Percentiles rank a stretch among this genome's conserved stretches.
phyloP scores from a whole-genome alignment of 2,797 vertebrate species.

The Emydoidea blandingii region DNA sequence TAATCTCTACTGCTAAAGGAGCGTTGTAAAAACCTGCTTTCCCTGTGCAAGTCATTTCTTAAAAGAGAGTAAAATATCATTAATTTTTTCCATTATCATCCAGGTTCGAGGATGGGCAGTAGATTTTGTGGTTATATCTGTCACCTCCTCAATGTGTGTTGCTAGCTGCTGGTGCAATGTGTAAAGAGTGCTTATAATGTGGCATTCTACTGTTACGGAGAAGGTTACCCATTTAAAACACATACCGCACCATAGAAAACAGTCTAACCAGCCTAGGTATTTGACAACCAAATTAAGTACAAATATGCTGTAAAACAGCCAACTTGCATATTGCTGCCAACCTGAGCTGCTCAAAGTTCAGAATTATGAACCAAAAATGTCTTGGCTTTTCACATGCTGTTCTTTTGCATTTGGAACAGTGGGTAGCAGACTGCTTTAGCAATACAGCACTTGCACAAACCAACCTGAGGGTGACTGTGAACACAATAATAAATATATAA shows the following conservation, averaged over 20 bases:
- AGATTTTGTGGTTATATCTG: not conserved
- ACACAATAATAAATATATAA: not conserved
- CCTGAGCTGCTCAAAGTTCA: not conserved
- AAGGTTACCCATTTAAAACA: not conserved
- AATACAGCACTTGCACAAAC: not conserved
- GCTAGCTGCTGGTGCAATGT: not conserved
- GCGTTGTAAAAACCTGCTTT: rapidly evolving
- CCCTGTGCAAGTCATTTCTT: not conserved
- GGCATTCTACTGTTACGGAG: not conserved
- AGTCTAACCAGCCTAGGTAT: not conserved
- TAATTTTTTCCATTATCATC: not conserved
- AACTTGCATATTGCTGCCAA: not conserved
- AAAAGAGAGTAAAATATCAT: not conserved
- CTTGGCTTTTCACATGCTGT: not conserved
- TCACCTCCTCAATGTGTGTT: not conserved
- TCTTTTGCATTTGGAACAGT: not conserved
- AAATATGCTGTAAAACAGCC: not conserved
- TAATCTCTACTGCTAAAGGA: constrained; percentile 29
- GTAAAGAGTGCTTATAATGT: not conserved
- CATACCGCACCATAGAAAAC: too few species aligned
- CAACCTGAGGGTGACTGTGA: not conserved
- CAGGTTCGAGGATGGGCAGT: not conserved
- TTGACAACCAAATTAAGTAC: not conserved
- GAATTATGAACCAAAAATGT: not conserved
- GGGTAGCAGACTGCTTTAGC: not conserved